Conservation (phyloP, 2,888 invertebrate species). For the Caenorhabditis becei region DNA sequence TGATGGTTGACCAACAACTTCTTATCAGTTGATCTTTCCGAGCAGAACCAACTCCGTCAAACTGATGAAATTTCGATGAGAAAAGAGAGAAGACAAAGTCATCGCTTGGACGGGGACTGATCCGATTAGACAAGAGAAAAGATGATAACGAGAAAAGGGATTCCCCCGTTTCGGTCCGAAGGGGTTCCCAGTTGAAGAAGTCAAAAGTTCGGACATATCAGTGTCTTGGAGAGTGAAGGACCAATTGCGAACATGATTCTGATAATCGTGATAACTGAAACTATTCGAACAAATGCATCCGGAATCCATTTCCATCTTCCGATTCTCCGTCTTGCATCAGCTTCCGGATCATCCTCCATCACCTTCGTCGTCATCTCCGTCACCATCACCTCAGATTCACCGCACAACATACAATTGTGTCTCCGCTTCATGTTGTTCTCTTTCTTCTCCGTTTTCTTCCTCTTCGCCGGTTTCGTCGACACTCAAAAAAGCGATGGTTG, state of each 20-base stretch:
- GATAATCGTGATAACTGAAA: too few relatives aligned
- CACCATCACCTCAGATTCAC: not conserved
- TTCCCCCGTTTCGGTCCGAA: constrained; percentile 45
- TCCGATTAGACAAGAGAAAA: constrained; percentile 18
- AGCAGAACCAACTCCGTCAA: constrained; percentile 14
- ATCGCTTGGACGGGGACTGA: constrained; percentile 20
- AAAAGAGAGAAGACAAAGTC: not conserved
- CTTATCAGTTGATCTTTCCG: constrained; percentile 41
- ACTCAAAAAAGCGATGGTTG: constrained; percentile 44
- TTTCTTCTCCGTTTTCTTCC: not conserved
- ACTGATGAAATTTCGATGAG: constrained; percentile 43
- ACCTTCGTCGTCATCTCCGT: constrained; percentile 38
- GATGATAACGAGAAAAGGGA: constrained; percentile 32
- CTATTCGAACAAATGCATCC: too few relatives aligned
- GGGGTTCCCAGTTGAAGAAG: too few relatives aligned
- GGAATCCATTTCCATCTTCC: too few relatives aligned
- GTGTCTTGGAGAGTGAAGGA: too few relatives aligned
- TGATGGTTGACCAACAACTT: constrained; percentile 33
- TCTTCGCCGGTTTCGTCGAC: constrained; percentile 32
- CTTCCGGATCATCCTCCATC: constrained; percentile 19
- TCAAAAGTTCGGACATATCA: too few relatives aligned
- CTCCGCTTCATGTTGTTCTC: constrained; percentile 1
- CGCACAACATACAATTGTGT: not conserved
- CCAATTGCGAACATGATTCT: too few relatives aligned
- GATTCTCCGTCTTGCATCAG: too few relatives aligned